Evolutionary conservation across 2,113 vertebrate genomes (phyloP).

Genomic region (Neofelis nebulosa): DNA sequence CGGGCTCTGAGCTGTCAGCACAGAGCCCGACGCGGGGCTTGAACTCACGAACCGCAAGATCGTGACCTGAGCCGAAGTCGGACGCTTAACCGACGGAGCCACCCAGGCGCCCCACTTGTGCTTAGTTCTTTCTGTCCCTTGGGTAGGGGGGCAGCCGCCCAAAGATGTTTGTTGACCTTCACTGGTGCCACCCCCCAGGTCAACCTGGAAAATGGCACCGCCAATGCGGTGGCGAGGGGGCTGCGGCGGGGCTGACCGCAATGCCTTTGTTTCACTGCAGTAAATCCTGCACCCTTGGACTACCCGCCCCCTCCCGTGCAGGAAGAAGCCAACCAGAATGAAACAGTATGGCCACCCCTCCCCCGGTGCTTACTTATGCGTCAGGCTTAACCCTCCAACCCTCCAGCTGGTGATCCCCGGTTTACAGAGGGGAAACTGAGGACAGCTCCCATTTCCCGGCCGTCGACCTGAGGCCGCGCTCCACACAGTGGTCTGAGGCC

Average conservation of each 20-base stretch:
- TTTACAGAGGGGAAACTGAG: neutral
- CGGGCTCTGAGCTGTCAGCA: no score
- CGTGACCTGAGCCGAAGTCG: no score
- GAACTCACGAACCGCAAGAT: no score
- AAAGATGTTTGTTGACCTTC: neutral
- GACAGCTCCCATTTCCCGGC: neutral
- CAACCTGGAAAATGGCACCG: neutral
- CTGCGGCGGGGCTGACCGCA: accelerated
- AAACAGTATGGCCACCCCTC: no score
- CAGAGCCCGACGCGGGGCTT: no score
- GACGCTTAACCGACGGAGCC: no score
- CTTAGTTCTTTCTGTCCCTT: neutral
- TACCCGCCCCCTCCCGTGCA: accelerated
- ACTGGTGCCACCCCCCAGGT: accelerated
- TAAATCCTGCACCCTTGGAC: accelerated
- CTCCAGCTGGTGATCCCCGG: neutral
- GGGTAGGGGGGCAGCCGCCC: neutral
- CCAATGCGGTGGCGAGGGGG: neutral
- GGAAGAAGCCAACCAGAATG: neutral
- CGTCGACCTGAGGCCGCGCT: neutral
- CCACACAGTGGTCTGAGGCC: neutral
- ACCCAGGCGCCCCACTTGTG: no score
- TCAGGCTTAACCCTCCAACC: neutral
- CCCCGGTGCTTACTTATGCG: no score
- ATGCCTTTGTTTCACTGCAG: neutral